phyloP scores from a whole-genome alignment of 2,888 invertebrate species.

The Acrocyrtus sp. region DNA sequence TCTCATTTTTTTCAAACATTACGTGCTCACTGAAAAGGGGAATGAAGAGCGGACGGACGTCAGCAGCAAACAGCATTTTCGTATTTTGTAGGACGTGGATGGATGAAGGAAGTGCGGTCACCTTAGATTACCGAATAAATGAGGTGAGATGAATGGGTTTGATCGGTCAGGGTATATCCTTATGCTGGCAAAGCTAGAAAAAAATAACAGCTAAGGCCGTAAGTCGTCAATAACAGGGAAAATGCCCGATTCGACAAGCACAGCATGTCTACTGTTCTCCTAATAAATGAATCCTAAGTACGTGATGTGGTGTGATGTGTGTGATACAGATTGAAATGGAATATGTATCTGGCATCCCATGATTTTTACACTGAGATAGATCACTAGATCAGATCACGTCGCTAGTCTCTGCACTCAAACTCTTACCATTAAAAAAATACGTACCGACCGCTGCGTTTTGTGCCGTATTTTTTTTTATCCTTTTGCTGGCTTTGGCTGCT shows the following conservation, averaged over 20 bases:
- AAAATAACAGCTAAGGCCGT: constrained; percentile 42
- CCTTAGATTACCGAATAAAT: constrained; percentile 58
- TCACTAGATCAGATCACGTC: constrained; percentile 48
- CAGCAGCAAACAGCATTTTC: too few relatives aligned
- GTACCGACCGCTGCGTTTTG: constrained; percentile 27
- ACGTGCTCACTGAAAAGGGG: too few relatives aligned
- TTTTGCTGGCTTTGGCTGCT: constrained; percentile 13
- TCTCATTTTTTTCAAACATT: too few relatives aligned
- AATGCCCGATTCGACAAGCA: constrained; percentile 47
- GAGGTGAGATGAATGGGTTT: constrained; percentile 61
- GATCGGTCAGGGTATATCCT: constrained; percentile 61
- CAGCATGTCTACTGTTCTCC: constrained; percentile 35
- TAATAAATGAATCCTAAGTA: constrained; percentile 28
- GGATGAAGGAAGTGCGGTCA: constrained; percentile 55
- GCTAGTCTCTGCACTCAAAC: too few relatives aligned
- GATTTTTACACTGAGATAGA: too few relatives aligned
- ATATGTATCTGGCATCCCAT: too few relatives aligned
- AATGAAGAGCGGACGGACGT: too few relatives aligned
- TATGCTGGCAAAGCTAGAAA: too few relatives aligned
- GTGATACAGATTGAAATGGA: too few relatives aligned
- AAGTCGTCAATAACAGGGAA: constrained; percentile 34
- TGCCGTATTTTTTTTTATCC: constrained; percentile 6
- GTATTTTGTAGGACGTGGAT: constrained; percentile 28
- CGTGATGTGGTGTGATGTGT: too few relatives aligned
- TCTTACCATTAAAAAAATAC: too few relatives aligned